Evolutionary conservation across 1,140 invertebrate species (phyloP).

Genomic region (Piezodorus guildinii): DNA sequence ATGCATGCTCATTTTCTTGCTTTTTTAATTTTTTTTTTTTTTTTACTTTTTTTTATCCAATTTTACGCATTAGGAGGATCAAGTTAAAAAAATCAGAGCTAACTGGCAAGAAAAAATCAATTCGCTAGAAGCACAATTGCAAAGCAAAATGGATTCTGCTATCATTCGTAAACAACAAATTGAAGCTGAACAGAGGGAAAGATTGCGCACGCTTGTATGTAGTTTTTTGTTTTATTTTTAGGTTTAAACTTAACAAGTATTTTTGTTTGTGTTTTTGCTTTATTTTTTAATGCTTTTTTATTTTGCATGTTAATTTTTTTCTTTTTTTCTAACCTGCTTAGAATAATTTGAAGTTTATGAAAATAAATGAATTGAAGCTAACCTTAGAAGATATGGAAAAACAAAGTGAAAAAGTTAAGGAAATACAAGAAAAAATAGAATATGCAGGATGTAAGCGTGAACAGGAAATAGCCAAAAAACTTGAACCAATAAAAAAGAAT

Average conservation of each 20-base stretch:
- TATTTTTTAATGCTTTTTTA: slow-evolving; percentile 4
- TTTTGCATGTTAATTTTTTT: slow-evolving; percentile 16
- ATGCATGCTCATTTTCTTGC: too few relatives aligned
- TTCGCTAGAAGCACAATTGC: slow-evolving; percentile 52
- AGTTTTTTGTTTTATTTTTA: background rate
- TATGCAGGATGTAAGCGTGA: slow-evolving; percentile 63
- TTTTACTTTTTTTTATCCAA: background rate
- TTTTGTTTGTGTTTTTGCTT: slow-evolving; percentile 2
- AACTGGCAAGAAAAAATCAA: slow-evolving; percentile 50
- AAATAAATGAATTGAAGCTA: slow-evolving; percentile 49
- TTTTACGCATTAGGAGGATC: slow-evolving; percentile 46
- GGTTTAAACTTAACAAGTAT: background rate
- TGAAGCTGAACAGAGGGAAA: slow-evolving; percentile 60
- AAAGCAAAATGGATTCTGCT: slow-evolving; percentile 59
- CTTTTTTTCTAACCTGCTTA: slow-evolving; percentile 31
- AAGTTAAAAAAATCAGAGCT: slow-evolving; percentile 52
- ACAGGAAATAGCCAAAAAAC: slow-evolving; percentile 65
- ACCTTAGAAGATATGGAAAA: slow-evolving; percentile 43
- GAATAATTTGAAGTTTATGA: slow-evolving; percentile 48
- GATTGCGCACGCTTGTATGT: slow-evolving; percentile 56
- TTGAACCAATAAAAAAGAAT: slow-evolving; percentile 67
- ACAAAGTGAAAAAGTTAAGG: slow-evolving; percentile 55
- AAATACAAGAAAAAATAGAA: slow-evolving; percentile 59
- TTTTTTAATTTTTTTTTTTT: background rate
- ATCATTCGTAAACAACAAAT: slow-evolving; percentile 52